Percentiles rank a stretch among this genome's conserved stretches.
These are phyloP conservation scores for Ellobium chinense DNA, from an alignment of 2,888 invertebrate genomes.

Conservation along the genomic window DNA sequence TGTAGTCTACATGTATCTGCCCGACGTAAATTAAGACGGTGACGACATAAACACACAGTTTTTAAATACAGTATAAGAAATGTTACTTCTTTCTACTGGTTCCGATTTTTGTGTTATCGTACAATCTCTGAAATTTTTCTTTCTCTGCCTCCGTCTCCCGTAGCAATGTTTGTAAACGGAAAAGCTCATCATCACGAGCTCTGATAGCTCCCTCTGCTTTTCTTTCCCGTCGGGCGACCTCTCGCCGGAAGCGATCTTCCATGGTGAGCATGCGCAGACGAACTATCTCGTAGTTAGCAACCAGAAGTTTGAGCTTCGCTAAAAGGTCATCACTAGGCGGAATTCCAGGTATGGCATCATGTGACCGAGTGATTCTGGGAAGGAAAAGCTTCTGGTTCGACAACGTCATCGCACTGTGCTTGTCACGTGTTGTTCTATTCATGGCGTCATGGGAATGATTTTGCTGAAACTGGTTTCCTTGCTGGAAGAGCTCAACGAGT, in stretches of 20 bases:
- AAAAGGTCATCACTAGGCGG: constrained; percentile 8
- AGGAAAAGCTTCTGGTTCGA: background rate
- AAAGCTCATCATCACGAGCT: constrained; percentile 55
- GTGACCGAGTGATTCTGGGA: background rate
- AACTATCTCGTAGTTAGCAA: constrained; percentile 41
- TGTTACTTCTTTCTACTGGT: background rate
- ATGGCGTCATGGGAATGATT: background rate
- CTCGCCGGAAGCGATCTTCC: constrained; percentile 36
- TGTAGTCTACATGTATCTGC: too few relatives aligned
- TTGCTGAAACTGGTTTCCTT: background rate
- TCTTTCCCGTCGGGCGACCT: constrained; percentile 24
- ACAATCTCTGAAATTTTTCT: constrained; percentile 60
- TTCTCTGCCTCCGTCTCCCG: constrained; percentile 61
- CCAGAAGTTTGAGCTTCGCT: constrained; percentile 38
- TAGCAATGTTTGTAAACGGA: constrained; percentile 54
- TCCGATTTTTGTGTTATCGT: constrained; percentile 60
- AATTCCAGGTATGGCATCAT: background rate
- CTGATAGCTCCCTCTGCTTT: constrained; percentile 45
- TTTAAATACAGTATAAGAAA: too few relatives aligned
- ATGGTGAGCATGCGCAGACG: constrained; percentile 17
- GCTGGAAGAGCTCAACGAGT: background rate
- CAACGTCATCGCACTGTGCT: background rate
- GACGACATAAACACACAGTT: too few relatives aligned
- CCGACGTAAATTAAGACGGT: too few relatives aligned
- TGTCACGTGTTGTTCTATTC: background rate